phyloP scores from a whole-genome alignment of 2,797 vertebrate genomes.

The Okamejei kenojei region DNA sequence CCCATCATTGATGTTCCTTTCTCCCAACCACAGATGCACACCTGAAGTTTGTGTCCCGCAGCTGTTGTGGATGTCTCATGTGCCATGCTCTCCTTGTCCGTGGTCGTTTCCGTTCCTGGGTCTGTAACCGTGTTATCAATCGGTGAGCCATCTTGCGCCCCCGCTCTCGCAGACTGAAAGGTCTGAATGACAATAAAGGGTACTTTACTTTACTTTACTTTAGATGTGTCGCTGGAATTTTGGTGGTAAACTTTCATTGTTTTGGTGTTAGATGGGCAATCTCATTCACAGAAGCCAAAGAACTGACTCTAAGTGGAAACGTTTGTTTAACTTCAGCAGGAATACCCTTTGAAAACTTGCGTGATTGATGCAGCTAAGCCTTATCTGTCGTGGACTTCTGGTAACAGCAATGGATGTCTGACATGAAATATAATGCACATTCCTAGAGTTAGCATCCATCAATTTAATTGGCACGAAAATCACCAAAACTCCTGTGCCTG shows the following conservation, averaged over 20 bases:
- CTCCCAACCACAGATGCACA: no score
- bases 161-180: no score
- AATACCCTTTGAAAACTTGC: neutral
- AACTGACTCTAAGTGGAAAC: neutral
- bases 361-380: neutral
- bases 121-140: no score
- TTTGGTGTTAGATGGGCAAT: neutral
- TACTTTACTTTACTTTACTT: no score
- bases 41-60: no score
- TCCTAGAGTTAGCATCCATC: neutral
- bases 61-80: no score
- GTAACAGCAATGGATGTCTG: neutral
- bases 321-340: neutral
- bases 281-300: neutral
- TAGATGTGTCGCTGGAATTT: no score
- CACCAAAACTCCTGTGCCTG: neutral
- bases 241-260: neutral
- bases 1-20: no score
- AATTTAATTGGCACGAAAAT: neutral
- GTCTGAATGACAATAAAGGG: no score
- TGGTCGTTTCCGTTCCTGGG: no score
- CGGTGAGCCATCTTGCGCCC: no score
- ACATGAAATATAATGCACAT: neutral
- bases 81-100: no score
- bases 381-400: neutral